phyloP scores from a whole-genome alignment of 2,113 vertebrate species.

The Aegithalos caudatus region DNA sequence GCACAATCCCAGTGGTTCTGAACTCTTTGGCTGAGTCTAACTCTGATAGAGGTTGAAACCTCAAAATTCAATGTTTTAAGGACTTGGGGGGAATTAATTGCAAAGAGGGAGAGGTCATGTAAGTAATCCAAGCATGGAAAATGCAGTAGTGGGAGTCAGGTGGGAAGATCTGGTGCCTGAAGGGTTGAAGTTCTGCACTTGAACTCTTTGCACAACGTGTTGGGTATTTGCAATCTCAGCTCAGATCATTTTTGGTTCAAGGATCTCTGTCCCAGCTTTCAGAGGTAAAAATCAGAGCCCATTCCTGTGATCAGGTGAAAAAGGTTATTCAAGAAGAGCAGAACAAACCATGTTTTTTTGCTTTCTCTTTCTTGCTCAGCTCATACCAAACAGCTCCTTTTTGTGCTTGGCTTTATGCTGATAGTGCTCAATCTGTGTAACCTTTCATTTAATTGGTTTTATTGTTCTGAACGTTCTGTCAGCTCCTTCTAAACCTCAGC shows the following conservation, averaged over 20 bases:
- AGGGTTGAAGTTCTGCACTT: not conserved
- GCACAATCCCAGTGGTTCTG: not conserved
- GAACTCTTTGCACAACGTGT: rapidly evolving
- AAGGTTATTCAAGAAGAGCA: not conserved
- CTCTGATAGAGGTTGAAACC: not conserved
- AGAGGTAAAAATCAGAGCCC: not conserved
- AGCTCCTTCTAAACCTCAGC: conserved; percentile 18
- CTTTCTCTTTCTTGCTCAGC: not conserved
- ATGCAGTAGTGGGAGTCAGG: not conserved
- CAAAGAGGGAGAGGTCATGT: not conserved
- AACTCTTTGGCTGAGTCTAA: not conserved
- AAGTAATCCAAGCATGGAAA: not conserved
- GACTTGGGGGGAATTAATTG: not conserved
- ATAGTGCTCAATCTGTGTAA: not conserved
- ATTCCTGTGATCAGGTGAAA: not conserved
- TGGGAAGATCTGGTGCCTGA: not conserved
- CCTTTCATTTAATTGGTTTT: not conserved
- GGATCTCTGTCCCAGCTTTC: not conserved
- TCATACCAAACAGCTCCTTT: not conserved
- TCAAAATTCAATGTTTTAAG: not conserved
- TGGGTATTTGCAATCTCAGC: not conserved
- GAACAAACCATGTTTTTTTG: not conserved
- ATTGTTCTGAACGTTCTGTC: not conserved
- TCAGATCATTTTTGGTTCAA: not conserved
- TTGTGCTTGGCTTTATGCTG: not conserved